These are phyloP conservation scores for Steinernema feltiae DNA, from an alignment of 1,140 invertebrate genomes.

Conservation along the genomic window DNA sequence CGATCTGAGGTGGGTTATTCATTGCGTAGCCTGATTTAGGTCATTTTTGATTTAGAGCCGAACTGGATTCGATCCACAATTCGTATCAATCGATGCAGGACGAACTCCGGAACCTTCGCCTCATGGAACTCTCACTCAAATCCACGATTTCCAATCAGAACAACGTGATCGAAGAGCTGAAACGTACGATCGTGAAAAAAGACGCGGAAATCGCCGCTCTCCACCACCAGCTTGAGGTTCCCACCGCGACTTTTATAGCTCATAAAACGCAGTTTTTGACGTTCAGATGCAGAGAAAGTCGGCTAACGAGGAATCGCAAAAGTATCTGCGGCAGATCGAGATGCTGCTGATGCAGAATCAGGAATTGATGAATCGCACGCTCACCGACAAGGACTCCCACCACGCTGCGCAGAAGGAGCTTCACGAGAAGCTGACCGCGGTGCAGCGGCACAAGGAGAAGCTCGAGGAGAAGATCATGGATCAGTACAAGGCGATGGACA, in stretches of 20 bases:
- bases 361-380: no score
- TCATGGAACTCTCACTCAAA: constrained; percentile 20
- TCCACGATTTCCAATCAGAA: constrained; percentile 15
- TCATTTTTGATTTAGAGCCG: background rate
- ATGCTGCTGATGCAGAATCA: no score
- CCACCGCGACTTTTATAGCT: background rate
- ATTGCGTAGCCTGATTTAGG: background rate
- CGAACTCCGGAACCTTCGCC: constrained; percentile 18
- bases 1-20: no score
- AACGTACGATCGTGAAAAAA: constrained; percentile 1
- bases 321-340: constrained; percentile 49
- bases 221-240: constrained; percentile 16
- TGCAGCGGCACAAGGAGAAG: no score
- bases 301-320: constrained; percentile 47
- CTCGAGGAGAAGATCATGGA: no score
- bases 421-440: no score
- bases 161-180: constrained; percentile 25
- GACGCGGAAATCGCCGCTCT: background rate
- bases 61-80: background rate
- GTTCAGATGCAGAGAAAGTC: constrained; percentile 41
- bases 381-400: no score
- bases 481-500: no score
- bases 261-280: constrained; percentile 23
- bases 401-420: no score
- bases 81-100: background rate